Percentiles rank a stretch among this genome's conserved stretches.
phyloP scores from a whole-genome alignment of 2,113 vertebrate genomes.

The Etheostoma spectabile region DNA sequence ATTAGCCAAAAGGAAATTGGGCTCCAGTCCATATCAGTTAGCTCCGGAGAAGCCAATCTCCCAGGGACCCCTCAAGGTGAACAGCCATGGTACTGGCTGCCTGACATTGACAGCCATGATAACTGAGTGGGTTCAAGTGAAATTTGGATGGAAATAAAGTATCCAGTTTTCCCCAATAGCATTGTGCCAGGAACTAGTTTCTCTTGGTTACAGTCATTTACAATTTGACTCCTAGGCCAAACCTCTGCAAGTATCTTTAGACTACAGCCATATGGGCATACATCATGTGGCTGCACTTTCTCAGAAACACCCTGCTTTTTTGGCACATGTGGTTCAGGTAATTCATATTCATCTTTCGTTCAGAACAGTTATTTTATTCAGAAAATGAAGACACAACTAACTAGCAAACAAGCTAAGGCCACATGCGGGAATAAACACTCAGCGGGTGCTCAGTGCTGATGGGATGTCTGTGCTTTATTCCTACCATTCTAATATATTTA shows the following conservation, averaged over 20 bases:
- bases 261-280: conserved; percentile 13
- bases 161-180: conserved; percentile 1
- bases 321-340: conserved; percentile 10
- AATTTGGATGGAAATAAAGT: conserved; percentile 66
- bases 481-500: conserved; percentile 31
- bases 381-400: conserved; percentile 36
- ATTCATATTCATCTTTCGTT: conserved; percentile 23
- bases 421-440: conserved; percentile 41
- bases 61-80: conserved; percentile 75
- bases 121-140: conserved; percentile 71
- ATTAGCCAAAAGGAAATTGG: conserved; percentile 86
- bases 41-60: conserved; percentile 78
- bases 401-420: conserved; percentile 43
- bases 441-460: conserved; percentile 39
- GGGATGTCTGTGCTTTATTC: conserved; percentile 37
- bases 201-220: conserved; percentile 44
- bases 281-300: conserved; percentile 14
- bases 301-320: not conserved
- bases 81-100: conserved; percentile 47
- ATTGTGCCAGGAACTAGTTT: conserved; percentile 42
- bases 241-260: conserved; percentile 35
- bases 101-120: conserved; percentile 66
- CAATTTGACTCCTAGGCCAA: conserved; percentile 30
- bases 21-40: conserved; percentile 79
- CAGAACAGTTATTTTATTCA: conserved; percentile 22